Conservation (phyloP, 1,140 invertebrate genomes). For the Paralvinella palmiformis region DNA sequence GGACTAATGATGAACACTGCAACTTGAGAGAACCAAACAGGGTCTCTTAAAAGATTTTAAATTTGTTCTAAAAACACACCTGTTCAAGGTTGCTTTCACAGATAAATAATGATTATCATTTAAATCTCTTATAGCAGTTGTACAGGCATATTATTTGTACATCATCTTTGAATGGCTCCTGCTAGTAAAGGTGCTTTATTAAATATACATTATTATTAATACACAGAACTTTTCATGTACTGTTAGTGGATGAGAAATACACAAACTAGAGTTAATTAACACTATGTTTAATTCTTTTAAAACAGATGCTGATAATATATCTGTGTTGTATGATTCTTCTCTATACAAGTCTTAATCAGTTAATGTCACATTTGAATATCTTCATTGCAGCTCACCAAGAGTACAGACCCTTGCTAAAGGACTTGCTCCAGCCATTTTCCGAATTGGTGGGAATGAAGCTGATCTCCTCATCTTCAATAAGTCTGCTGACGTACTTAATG, state of each 20-base stretch:
- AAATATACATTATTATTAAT: constrained; percentile 2
- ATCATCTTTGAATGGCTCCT: neutral
- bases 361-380: neutral
- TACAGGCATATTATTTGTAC: neutral
- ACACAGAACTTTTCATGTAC: neutral
- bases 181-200: neutral
- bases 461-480: constrained; percentile 30
- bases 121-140: neutral
- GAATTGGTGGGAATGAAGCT: constrained; percentile 34
- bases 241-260: too few relatives aligned
- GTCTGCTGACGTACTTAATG: neutral
- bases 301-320: neutral
- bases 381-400: constrained; percentile 26
- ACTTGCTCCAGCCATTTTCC: constrained; percentile 30
- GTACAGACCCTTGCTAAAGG: constrained; percentile 27
- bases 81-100: neutral
- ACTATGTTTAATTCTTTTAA: neutral
- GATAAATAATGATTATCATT: neutral
- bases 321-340: neutral
- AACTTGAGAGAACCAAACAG: neutral
- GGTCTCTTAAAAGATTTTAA: neutral
- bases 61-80: neutral
- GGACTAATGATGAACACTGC: neutral
- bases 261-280: neutral
- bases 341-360: neutral